phyloP scores from a whole-genome alignment of 1,140 invertebrate genomes.

The Tetragnatha versicolor region DNA sequence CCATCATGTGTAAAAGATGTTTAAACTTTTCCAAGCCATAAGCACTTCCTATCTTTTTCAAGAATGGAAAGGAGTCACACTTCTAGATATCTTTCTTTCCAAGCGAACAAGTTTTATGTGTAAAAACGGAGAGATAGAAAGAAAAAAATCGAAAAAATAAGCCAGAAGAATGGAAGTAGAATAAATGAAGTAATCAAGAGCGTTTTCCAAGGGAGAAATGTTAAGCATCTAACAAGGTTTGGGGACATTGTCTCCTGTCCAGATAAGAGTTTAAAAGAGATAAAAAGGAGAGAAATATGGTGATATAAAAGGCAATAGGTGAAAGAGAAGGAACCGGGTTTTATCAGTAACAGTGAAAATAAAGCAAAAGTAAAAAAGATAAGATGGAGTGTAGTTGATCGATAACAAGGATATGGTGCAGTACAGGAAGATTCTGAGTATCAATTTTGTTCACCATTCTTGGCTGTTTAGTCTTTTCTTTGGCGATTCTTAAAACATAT shows the following conservation, averaged over 20 bases:
- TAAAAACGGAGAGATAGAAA: neutral
- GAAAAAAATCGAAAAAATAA: neutral
- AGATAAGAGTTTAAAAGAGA: conserved; percentile 49
- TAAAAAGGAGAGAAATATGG: conserved; percentile 48
- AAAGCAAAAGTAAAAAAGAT: conserved; percentile 54
- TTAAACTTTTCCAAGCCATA: neutral
- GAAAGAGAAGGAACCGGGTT: conserved; percentile 46
- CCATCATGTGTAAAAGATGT: no score
- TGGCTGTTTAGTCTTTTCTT: conserved; percentile 41
- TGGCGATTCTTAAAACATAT: conserved; percentile 9
- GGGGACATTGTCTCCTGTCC: conserved; percentile 37
- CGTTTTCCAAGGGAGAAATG: conserved; percentile 23
- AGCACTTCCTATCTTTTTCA: no score
- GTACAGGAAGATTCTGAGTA: conserved; percentile 49
- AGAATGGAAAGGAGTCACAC: no score
- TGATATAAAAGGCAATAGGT: conserved; percentile 44
- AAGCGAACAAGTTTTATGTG: conserved; percentile 6
- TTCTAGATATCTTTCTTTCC: conserved; percentile 19
- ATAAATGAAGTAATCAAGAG: conserved; percentile 47
- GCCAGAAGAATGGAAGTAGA: neutral
- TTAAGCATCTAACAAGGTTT: conserved; percentile 3
- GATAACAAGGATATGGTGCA: conserved; percentile 49
- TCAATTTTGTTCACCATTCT: conserved; percentile 16
- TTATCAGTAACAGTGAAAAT: conserved; percentile 51
- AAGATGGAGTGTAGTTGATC: conserved; percentile 46